phyloP scores from a whole-genome alignment of 1,140 invertebrate species.

The Melitaea cinxia region DNA sequence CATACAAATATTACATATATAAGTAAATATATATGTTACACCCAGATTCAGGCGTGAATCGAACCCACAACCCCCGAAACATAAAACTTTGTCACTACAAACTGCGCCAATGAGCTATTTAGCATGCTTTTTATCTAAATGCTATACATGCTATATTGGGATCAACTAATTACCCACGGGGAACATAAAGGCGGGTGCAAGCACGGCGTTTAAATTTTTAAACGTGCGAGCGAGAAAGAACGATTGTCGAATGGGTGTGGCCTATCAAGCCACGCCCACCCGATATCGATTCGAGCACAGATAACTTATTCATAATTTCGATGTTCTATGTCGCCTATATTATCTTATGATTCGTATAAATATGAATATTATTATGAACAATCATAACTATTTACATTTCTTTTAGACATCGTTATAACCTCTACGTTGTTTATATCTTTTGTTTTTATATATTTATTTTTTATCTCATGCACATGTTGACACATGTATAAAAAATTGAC shows the following conservation, averaged over 20 bases:
- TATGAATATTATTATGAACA: background rate
- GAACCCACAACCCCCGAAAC: too few relatives aligned
- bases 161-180: background rate
- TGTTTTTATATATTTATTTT: too few relatives aligned
- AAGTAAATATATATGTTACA: too few relatives aligned
- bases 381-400: too few relatives aligned
- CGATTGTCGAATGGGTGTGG: background rate
- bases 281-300: constrained; percentile 3
- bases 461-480: too few relatives aligned
- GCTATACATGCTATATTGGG: too few relatives aligned
- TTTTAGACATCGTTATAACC: background rate
- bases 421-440: background rate
- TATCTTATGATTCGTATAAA: background rate
- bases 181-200: background rate
- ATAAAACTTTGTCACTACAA: too few relatives aligned
- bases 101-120: too few relatives aligned
- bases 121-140: too few relatives aligned
- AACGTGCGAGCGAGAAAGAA: background rate
- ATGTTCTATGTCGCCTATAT: background rate
- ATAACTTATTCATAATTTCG: constrained; percentile 4
- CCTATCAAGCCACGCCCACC: background rate
- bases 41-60: too few relatives aligned
- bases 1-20: too few relatives aligned
- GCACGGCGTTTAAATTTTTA: constrained; percentile 4
- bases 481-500: too few relatives aligned